Conservation (phyloP, 2,113 vertebrate species). For the Rattus norvegicus region DNA sequence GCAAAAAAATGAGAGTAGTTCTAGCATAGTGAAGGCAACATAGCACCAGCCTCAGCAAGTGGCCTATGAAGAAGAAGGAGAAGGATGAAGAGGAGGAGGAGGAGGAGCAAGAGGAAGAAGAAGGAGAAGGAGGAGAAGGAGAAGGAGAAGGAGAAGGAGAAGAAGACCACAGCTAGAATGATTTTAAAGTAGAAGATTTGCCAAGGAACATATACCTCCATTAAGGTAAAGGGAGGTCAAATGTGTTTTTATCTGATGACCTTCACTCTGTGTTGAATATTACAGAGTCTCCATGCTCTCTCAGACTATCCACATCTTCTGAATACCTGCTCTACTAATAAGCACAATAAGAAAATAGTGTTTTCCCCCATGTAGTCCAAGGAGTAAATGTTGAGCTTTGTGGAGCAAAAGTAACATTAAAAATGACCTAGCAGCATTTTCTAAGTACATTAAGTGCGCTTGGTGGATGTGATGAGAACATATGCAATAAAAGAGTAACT, state of each 20-base stretch:
- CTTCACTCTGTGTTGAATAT: background rate
- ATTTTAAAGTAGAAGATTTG: background rate
- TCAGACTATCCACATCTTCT: background rate
- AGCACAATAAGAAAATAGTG: background rate
- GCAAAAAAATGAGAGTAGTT: background rate
- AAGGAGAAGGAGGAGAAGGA: too few relatives aligned
- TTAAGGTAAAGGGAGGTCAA: background rate
- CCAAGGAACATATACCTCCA: background rate
- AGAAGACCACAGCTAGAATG: background rate
- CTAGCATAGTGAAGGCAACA: background rate
- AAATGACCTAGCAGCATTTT: background rate
- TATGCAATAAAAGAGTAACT: accelerated
- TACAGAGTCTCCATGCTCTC: too few relatives aligned
- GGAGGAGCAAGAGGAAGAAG: background rate
- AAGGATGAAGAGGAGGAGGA: too few relatives aligned
- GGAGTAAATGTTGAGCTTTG: background rate
- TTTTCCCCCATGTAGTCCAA: background rate
- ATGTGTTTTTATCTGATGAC: background rate
- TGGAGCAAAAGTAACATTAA: background rate
- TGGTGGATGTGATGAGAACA: too few relatives aligned
- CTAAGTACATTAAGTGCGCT: background rate
- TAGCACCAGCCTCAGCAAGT: background rate
- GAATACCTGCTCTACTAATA: background rate
- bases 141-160: too few relatives aligned
- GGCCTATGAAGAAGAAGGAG: too few relatives aligned